Evolutionary conservation across 2,888 invertebrate species (phyloP).

Genomic region (Capitulum mitella): DNA sequence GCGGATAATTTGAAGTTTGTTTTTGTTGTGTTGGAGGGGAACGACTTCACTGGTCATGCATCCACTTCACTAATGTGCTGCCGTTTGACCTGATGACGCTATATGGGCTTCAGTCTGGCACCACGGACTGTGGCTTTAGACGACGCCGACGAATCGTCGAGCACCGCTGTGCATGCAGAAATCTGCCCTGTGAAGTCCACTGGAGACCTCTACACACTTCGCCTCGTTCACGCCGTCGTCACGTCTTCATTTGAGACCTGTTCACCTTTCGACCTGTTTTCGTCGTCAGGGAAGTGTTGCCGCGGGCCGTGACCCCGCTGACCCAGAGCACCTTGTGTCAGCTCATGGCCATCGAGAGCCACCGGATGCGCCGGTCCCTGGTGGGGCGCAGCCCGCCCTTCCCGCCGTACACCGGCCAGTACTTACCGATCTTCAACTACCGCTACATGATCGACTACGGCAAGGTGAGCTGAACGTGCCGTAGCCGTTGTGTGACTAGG

Average conservation of each 20-base stretch:
- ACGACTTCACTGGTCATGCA: too few relatives aligned
- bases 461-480: slow-evolving; percentile 20
- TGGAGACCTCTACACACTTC: neutral
- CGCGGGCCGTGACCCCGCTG: slow-evolving; percentile 55
- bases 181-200: neutral
- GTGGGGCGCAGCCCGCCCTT: neutral
- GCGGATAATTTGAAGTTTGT: too few relatives aligned
- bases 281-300: slow-evolving; percentile 54
- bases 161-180: too few relatives aligned
- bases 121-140: too few relatives aligned
- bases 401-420: slow-evolving; percentile 26
- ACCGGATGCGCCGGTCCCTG: slow-evolving; percentile 38
- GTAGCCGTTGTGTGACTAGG: too few relatives aligned
- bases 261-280: neutral
- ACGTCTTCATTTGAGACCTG: too few relatives aligned
- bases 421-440: slow-evolving; percentile 27
- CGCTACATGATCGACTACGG: slow-evolving; percentile 26
- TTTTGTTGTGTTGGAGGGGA: too few relatives aligned
- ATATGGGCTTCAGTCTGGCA: too few relatives aligned
- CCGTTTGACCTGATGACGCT: too few relatives aligned
- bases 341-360: slow-evolving; percentile 40
- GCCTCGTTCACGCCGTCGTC: too few relatives aligned
- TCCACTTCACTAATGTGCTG: too few relatives aligned
- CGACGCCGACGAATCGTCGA: too few relatives aligned
- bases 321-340: slow-evolving; percentile 44